phyloP scores from a whole-genome alignment of 1,140 invertebrate species.

The Diorhabda sublineata region DNA sequence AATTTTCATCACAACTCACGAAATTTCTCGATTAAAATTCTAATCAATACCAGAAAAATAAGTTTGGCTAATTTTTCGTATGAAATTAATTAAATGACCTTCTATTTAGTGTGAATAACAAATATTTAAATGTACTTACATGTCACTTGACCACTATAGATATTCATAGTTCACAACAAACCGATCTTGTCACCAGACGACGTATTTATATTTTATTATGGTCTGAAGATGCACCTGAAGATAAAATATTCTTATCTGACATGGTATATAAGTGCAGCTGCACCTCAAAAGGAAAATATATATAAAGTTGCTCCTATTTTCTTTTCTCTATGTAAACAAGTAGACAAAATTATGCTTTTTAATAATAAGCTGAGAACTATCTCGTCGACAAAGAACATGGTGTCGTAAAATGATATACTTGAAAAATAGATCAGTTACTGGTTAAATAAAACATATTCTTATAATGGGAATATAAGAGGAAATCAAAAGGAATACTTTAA shows the following conservation, averaged over 20 bases:
- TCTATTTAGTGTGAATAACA: too few species aligned
- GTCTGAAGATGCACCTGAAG: not conserved
- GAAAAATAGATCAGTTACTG: not conserved
- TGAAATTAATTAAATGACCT: too few species aligned
- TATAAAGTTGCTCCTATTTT: not conserved
- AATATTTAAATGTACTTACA: too few species aligned
- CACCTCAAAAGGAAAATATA: slow-evolving; percentile 2
- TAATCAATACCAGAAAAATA: too few species aligned
- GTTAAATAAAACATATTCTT: too few species aligned
- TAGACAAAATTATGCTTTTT: not conserved
- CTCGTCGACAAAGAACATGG: not conserved
- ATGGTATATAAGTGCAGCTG: not conserved
- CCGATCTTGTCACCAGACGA: not conserved
- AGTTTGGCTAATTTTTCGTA: too few species aligned
- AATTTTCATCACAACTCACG: too few species aligned
- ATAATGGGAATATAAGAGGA: too few species aligned
- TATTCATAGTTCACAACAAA: not conserved
- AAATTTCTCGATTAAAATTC: too few species aligned
- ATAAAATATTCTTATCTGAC: not conserved
- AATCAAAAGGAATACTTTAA: too few species aligned
- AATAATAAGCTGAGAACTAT: not conserved
- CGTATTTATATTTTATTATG: not conserved
- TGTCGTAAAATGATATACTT: not conserved
- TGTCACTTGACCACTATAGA: not conserved
- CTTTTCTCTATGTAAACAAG: not conserved